Base-by-base conservation (phyloP, 2,797 vertebrate species). In the Semotilus atromaculatus region DNA sequence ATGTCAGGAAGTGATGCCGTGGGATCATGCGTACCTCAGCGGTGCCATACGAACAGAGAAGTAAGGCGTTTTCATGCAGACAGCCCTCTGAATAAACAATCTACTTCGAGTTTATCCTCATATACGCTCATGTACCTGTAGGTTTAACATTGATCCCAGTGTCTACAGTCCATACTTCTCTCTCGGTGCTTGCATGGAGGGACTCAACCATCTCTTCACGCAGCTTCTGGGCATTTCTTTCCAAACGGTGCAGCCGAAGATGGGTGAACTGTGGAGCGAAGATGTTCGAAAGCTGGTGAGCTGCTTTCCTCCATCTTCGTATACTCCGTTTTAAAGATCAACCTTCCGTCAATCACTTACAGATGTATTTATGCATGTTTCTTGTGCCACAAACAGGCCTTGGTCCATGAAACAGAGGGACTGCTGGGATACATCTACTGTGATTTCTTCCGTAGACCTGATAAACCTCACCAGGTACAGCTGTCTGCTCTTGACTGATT, bases 361-460 rank as follows among this genome's bases (percentile, higher is more conserved):
- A 72, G 51, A 16, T 60, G 80, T 43, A 38, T 40, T 19, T 31
- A 53, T 1, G 51, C 23, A 81, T n/a, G 68, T 29, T 29, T 40
- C 26, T 45, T 70, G 43, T 48, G 90, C 36, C 85, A 81, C 80
- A 77, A 80, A 84, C 82, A 99, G 98, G 97, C 97, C 45, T 97
- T 99, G 71, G 96, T 99, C 81, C 97, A 99, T 51, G 98, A 99
- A 92, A 95, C 94, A 0, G 98, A 99, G 89, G 98, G 97, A 86
- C 93, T 98, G 87, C 86, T 99, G 87, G 98, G 98, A 78, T 96
- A 99, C 87, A 98, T 99, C 90, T 99, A 99, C 88, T 99, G 98
- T 93, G 98, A 99, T 90, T 99, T 99, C 91, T 98, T 98, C 90
- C 96, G 97, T 31, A 93, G 98, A 84, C 88, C 94, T 86, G 93